Conservation (phyloP, 2,888 invertebrate genomes). For the Caenorhabditis sp. region DNA sequence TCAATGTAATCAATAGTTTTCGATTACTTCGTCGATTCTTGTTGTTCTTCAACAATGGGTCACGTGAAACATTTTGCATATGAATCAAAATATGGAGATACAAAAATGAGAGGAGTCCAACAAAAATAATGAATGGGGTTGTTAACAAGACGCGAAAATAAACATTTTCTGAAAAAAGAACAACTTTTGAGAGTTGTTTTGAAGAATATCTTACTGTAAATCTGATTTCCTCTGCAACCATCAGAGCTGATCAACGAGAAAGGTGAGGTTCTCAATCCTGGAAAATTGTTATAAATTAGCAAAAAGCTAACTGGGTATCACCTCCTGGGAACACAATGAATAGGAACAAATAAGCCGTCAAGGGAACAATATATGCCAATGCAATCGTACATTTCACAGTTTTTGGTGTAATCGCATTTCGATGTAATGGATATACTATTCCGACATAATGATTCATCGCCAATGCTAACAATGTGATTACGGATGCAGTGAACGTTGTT, state of each 20-base stretch:
- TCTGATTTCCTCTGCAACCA: slow-evolving; percentile 51
- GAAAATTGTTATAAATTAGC: too few species aligned
- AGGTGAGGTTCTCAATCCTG: slow-evolving; percentile 48
- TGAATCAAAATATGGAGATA: slow-evolving; percentile 64
- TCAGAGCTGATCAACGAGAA: slow-evolving; percentile 60
- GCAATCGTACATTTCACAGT: slow-evolving; percentile 49
- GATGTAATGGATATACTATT: slow-evolving; percentile 75
- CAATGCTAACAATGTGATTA: slow-evolving; percentile 77
- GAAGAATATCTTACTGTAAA: slow-evolving; percentile 31
- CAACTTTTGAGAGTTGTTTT: not conserved
- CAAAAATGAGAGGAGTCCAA: slow-evolving; percentile 56
- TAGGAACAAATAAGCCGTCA: slow-evolving; percentile 50
- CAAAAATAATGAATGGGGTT: slow-evolving; percentile 61
- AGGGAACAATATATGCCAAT: slow-evolving; percentile 55
- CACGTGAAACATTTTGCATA: slow-evolving; percentile 58
- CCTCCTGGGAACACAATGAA: slow-evolving; percentile 62
- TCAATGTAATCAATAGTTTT: slow-evolving; percentile 60
- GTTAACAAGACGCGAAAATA: slow-evolving; percentile 58
- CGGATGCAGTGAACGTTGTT: slow-evolving; percentile 75
- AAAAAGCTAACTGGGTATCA: too few species aligned
- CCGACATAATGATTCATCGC: slow-evolving; percentile 80
- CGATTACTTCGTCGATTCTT: slow-evolving; percentile 53
- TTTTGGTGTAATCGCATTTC: slow-evolving; percentile 41
- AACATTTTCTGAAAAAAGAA: slow-evolving; percentile 51
- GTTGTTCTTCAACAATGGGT: slow-evolving; percentile 49